A percentile compares a stretch with the other conserved stretches of the same genome.
Evolutionary conservation across 1,140 invertebrate species (phyloP).

Genomic region (Aphelenchoides avenae): DNA sequence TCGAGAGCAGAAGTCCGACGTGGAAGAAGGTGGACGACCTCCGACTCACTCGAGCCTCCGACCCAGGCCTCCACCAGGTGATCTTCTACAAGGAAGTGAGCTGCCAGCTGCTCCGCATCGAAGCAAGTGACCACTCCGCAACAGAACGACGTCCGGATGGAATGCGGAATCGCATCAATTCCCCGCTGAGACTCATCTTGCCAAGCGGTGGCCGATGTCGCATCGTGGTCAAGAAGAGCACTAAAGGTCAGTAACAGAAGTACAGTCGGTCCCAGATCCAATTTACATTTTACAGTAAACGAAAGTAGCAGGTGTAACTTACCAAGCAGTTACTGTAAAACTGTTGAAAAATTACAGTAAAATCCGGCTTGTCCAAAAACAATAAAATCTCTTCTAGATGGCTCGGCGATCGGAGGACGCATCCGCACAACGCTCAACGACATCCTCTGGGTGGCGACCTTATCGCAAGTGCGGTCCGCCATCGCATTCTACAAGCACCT

Average conservation of each 20-base stretch:
- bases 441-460: slow-evolving; percentile 85
- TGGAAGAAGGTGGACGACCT: slow-evolving; percentile 77
- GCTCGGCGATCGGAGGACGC: slow-evolving; percentile 82
- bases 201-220: slow-evolving; percentile 90
- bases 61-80: slow-evolving; percentile 77
- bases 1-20: slow-evolving; percentile 84
- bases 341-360: neutral
- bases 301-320: no score
- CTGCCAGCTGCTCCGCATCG: slow-evolving; percentile 70
- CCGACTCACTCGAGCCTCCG: slow-evolving; percentile 79
- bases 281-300: slow-evolving; percentile 4
- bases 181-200: slow-evolving; percentile 82
- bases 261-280: neutral
- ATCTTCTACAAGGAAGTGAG: slow-evolving; percentile 95
- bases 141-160: slow-evolving; percentile 62
- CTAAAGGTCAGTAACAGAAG: slow-evolving; percentile 68
- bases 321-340: no score
- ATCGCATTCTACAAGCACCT: slow-evolving; percentile 87
- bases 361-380: neutral
- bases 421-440: slow-evolving; percentile 89
- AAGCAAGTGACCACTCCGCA: slow-evolving; percentile 58
- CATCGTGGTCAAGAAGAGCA: slow-evolving; percentile 89
- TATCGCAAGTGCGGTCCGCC: slow-evolving; percentile 89
- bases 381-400: slow-evolving; percentile 69
- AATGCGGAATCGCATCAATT: slow-evolving; percentile 59